Percentiles rank a stretch among this genome's conserved stretches.
These are phyloP conservation scores for Indicator maculatus DNA, from an alignment of 2,113 vertebrate genomes.

Conservation along the genomic window DNA sequence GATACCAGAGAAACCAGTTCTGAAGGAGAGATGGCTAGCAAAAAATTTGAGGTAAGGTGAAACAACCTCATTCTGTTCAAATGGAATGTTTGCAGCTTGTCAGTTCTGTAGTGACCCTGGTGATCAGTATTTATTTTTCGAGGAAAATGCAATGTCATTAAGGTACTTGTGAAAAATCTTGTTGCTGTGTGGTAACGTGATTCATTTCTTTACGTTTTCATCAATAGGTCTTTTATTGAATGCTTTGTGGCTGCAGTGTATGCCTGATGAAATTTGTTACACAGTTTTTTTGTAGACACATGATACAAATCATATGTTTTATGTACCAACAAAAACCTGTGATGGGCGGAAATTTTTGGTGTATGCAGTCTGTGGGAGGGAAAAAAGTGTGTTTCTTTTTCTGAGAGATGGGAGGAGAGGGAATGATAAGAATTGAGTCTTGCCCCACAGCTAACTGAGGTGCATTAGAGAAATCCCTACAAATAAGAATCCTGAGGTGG, in stretches of 20 bases:
- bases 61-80: not conserved
- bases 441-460: not conserved
- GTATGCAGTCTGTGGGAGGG: not conserved
- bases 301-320: slow-evolving; percentile 46
- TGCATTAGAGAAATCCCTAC: not conserved
- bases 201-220: slow-evolving; percentile 40
- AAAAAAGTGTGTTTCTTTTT: not conserved
- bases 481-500: not conserved
- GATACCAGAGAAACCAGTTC: not conserved
- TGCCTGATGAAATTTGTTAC: slow-evolving; percentile 43
- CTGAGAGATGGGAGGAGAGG: not conserved
- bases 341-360: slow-evolving; percentile 40
- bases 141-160: not conserved
- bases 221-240: slow-evolving; percentile 22
- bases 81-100: slow-evolving; percentile 2
- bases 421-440: not conserved
- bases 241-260: slow-evolving; percentile 6
- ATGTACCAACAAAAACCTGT: slow-evolving; percentile 25
- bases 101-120: not conserved
- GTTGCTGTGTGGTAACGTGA: not conserved
- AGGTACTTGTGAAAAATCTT: slow-evolving; percentile 17
- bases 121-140: slow-evolving; percentile 39
- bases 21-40: not conserved
- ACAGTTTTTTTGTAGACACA: slow-evolving; percentile 15
- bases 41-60: not conserved